phyloP scores from a whole-genome alignment of 2,113 vertebrate genomes.

The Tetrao urogallus region DNA sequence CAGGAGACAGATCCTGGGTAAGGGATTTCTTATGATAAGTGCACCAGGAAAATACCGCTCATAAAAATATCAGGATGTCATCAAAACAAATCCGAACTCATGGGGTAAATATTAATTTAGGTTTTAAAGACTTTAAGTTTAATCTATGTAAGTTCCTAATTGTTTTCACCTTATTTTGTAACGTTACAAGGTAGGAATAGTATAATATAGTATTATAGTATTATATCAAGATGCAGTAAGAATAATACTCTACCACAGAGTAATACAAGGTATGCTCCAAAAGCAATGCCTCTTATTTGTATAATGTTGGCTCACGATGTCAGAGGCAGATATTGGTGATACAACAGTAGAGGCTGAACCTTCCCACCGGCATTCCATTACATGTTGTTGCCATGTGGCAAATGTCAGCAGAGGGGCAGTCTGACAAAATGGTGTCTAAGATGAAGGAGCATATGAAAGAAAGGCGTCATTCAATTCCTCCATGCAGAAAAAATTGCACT shows the following conservation, averaged over 20 bases:
- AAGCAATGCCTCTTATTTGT: neutral
- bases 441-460: neutral
- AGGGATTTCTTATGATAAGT: neutral
- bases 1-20: neutral
- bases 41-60: neutral
- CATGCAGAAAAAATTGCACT: neutral
- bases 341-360: too few relatives aligned
- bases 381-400: neutral
- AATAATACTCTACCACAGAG: neutral
- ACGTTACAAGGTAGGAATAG: neutral
- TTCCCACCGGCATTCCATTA: neutral
- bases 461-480: neutral
- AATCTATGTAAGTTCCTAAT: neutral
- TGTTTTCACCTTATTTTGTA: neutral
- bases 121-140: neutral
- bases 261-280: neutral
- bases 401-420: neutral
- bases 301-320: neutral
- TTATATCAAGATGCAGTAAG: neutral
- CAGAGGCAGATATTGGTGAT: neutral
- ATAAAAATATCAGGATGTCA: neutral
- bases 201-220: neutral
- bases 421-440: neutral
- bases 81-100: neutral
- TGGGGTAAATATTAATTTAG: neutral